These are phyloP conservation scores for Heliocidaris tuberculata DNA, from an alignment of 35 echinoderm and acorn worm species.

Conservation along the genomic window DNA sequence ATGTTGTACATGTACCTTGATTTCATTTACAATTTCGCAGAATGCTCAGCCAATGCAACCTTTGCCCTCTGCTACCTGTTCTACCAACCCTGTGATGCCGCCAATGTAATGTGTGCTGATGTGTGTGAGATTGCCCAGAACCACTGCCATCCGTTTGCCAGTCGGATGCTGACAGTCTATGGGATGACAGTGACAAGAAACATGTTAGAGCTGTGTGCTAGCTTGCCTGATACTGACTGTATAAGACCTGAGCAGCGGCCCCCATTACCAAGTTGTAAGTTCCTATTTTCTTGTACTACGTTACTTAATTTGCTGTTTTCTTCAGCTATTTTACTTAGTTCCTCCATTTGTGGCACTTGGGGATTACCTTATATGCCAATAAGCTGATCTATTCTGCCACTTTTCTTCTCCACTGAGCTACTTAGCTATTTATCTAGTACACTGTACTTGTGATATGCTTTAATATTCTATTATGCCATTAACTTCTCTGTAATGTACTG, in stretches of 20 bases:
- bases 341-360: too few species aligned
- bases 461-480: too few species aligned
- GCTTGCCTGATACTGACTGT: slow-evolving; percentile 6
- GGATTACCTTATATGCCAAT: too few species aligned
- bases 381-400: too few species aligned
- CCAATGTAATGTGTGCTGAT: slow-evolving; percentile 41
- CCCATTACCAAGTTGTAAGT: not conserved
- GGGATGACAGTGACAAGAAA: not conserved
- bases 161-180: not conserved
- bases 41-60: slow-evolving; percentile 16
- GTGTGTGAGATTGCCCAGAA: slow-evolving; percentile 36
- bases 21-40: not conserved
- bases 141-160: slow-evolving; percentile 41
- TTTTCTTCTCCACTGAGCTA: too few species aligned
- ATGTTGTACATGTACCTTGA: too few species aligned
- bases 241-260: not conserved
- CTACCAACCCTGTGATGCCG: slow-evolving; percentile 58
- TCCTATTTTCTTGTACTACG: not conserved
- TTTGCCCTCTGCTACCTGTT: slow-evolving; percentile 64
- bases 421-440: too few species aligned
- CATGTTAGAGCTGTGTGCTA: slow-evolving; percentile 31
- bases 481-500: too few species aligned
- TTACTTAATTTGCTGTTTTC: too few species aligned
- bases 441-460: too few species aligned
- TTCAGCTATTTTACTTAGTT: too few species aligned